phyloP scores from a whole-genome alignment of 1,140 invertebrate genomes.

The Eubasilissa regina region DNA sequence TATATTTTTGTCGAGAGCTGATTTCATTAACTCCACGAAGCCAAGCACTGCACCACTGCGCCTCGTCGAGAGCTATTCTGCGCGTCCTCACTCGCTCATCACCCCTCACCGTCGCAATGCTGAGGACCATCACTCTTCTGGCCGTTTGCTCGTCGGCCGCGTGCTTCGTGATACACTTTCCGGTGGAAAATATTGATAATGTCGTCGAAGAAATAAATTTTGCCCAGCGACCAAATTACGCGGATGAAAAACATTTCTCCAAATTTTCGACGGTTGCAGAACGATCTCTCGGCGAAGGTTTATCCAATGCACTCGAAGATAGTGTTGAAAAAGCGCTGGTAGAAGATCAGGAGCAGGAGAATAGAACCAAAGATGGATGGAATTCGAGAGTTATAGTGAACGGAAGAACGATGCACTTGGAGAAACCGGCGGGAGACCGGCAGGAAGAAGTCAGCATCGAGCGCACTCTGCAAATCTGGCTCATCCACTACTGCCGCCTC shows the following conservation, averaged over 20 bases:
- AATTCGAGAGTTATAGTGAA: slow-evolving; percentile 39
- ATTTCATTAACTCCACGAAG: neutral
- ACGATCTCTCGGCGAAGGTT: neutral
- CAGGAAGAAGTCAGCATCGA: neutral
- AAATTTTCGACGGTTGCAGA: neutral
- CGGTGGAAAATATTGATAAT: neutral
- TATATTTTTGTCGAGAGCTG: neutral
- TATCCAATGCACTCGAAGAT: neutral
- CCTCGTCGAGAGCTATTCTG: neutral
- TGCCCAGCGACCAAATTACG: neutral
- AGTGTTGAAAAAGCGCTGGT: neutral
- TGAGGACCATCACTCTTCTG: neutral
- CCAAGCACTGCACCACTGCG: neutral
- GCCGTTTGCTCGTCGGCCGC: neutral
- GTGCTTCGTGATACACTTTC: slow-evolving; percentile 5
- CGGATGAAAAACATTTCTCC: neutral
- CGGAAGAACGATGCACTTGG: slow-evolving; percentile 33
- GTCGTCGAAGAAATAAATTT: slow-evolving; percentile 5
- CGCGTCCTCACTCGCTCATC: too few species aligned
- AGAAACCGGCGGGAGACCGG: neutral
- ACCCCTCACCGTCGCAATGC: neutral
- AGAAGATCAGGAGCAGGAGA: neutral
- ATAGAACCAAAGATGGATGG: neutral
- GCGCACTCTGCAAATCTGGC: slow-evolving; percentile 19
- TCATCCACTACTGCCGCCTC: slow-evolving; percentile 45